Percentiles rank a stretch among this genome's conserved stretches.
phyloP scores from a whole-genome alignment of 1,140 invertebrate genomes.

The Brachionus asplanchnoidis region DNA sequence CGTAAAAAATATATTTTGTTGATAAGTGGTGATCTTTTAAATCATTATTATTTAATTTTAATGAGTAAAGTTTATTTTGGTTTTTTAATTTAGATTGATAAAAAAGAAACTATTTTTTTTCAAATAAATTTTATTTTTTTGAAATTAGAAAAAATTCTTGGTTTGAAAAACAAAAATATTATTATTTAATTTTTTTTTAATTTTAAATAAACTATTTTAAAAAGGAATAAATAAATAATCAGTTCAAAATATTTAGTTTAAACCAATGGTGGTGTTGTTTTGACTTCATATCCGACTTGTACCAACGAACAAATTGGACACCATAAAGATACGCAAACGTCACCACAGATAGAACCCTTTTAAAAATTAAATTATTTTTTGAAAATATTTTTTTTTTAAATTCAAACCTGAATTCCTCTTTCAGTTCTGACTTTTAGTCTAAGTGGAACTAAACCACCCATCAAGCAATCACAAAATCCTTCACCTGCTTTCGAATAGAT shows the following conservation, averaged over 20 bases:
- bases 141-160: no score
- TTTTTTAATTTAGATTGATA: no score
- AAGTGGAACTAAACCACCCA: not conserved
- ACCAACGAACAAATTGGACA: not conserved
- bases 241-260: not conserved
- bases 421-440: constrained; percentile 32
- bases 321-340: not conserved
- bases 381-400: not conserved
- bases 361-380: not conserved
- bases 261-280: not conserved
- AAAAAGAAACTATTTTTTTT: no score
- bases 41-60: no score
- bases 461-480: constrained; percentile 10
- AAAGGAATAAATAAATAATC: no score
- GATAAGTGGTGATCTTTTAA: no score
- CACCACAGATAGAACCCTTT: constrained; percentile 20
- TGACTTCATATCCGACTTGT: not conserved
- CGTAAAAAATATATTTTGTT: no score
- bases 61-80: no score
- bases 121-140: no score
- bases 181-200: no score
- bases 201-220: no score
- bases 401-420: constrained; percentile 8
- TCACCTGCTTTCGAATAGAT: not conserved
- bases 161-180: no score